Percentiles rank a stretch among this genome's conserved stretches.
These are phyloP conservation scores for Ophioderma brevispina DNA, from an alignment of 35 echinoderm and acorn worm species.

Conservation along the genomic window DNA sequence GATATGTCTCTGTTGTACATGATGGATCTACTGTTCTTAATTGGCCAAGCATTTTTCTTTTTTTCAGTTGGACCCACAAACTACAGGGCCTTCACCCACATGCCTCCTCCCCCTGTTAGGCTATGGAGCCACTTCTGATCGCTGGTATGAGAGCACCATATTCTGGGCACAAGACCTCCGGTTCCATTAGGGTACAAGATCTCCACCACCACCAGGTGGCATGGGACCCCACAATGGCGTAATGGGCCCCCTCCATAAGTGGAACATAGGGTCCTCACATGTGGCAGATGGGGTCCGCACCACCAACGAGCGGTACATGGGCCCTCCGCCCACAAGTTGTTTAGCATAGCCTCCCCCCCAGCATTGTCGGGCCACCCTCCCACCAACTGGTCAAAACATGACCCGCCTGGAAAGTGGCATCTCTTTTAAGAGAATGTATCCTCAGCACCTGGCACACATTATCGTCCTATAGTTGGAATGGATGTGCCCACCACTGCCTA, in stretches of 20 bases:
- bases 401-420: background rate
- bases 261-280: background rate
- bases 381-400: background rate
- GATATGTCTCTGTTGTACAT: background rate
- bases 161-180: too few species aligned
- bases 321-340: slow-evolving; percentile 39
- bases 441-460: slow-evolving; percentile 24
- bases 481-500: too few species aligned
- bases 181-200: too few species aligned
- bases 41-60: background rate
- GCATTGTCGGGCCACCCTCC: slow-evolving; percentile 8
- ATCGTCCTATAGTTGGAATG: background rate
- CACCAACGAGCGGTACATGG: background rate
- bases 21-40: too few species aligned
- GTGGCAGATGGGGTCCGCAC: background rate
- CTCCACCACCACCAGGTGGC: background rate
- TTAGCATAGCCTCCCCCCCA: slow-evolving; percentile 35
- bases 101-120: background rate
- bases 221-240: background rate
- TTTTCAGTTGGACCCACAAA: slow-evolving; percentile 17
- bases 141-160: slow-evolving; percentile 21
- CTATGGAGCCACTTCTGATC: background rate
- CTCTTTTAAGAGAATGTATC: background rate
- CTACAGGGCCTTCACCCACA: slow-evolving; percentile 11
- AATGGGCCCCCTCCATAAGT: background rate